Evolutionary conservation across 2,888 invertebrate genomes (phyloP).

Genomic region (Sinohyriopsis cumingii): DNA sequence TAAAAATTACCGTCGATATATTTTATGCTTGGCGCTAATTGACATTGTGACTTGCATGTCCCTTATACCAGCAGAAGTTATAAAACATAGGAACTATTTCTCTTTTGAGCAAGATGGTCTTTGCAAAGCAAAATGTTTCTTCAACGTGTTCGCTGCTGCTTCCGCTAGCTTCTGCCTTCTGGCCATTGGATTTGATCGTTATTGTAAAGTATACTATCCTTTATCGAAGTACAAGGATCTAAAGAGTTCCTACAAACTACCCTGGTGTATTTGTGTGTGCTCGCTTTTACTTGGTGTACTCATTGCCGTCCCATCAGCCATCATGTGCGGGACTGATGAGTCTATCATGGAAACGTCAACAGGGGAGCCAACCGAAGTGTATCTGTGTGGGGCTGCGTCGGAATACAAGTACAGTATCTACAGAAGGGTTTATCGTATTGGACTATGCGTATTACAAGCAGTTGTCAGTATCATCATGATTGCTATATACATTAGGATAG

Average conservation of each 20-base stretch:
- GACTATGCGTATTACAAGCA: conserved; percentile 15
- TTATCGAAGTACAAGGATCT: conserved; percentile 16
- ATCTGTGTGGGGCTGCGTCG: conserved; percentile 23
- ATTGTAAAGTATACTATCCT: conserved; percentile 28
- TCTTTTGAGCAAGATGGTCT: conserved; percentile 21
- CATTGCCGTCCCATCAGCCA: conserved; percentile 26
- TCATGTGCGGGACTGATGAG: conserved; percentile 24
- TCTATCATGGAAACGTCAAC: conserved; percentile 13
- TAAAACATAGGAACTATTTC: conserved; percentile 34
- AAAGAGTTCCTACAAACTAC: conserved; percentile 19
- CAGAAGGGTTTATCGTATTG: conserved; percentile 20
- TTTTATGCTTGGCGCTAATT: conserved; percentile 24
- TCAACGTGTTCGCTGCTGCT: conserved; percentile 34
- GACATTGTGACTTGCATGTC: conserved; percentile 31
- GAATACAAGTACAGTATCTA: conserved; percentile 9
- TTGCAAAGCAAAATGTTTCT: conserved; percentile 34
- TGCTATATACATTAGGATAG: conserved; percentile 27
- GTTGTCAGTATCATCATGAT: conserved; percentile 20
- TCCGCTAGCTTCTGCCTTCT: conserved; percentile 28
- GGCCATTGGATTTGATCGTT: conserved; percentile 29
- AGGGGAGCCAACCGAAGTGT: conserved; percentile 14
- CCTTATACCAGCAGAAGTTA: conserved; percentile 31
- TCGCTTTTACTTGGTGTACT: conserved; percentile 21
- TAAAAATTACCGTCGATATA: conserved; percentile 29
- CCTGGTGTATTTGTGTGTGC: conserved; percentile 19